These are phyloP conservation scores for Amphipoea oculea DNA, from an alignment of 2,888 invertebrate genomes.

Conservation along the genomic window DNA sequence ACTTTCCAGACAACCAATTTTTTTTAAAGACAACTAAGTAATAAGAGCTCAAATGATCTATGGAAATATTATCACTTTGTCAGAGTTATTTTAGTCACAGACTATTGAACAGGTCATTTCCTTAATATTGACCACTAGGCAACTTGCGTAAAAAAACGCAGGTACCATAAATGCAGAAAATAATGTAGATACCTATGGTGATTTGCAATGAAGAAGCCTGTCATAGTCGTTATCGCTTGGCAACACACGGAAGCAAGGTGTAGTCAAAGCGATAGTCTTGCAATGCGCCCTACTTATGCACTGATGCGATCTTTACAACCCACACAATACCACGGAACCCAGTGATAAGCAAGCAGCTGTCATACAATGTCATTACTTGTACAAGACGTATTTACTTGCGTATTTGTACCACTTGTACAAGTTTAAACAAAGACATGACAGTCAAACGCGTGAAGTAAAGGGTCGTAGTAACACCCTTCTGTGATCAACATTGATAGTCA, in stretches of 20 bases:
- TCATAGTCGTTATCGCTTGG: constrained; percentile 39
- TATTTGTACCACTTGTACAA: constrained; percentile 25
- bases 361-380: constrained; percentile 50
- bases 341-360: constrained; percentile 57
- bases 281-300: constrained; percentile 58
- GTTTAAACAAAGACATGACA: constrained; percentile 27
- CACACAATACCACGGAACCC: constrained; percentile 52
- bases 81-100: not conserved
- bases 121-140: not conserved
- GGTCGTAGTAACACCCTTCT: constrained; percentile 42
- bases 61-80: not conserved
- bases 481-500: constrained; percentile 36
- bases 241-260: constrained; percentile 51
- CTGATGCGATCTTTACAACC: constrained; percentile 49
- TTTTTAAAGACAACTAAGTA: not conserved
- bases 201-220: constrained; percentile 32
- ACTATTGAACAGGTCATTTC: not conserved
- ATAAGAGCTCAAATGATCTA: not conserved
- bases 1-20: too few species aligned
- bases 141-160: not conserved
- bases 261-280: constrained; percentile 43
- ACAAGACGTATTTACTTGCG: constrained; percentile 28
- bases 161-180: not conserved
- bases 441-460: constrained; percentile 48
- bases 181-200: not conserved